Conservation (phyloP, 2,113 vertebrate species). For the Dermatemys mawii region DNA sequence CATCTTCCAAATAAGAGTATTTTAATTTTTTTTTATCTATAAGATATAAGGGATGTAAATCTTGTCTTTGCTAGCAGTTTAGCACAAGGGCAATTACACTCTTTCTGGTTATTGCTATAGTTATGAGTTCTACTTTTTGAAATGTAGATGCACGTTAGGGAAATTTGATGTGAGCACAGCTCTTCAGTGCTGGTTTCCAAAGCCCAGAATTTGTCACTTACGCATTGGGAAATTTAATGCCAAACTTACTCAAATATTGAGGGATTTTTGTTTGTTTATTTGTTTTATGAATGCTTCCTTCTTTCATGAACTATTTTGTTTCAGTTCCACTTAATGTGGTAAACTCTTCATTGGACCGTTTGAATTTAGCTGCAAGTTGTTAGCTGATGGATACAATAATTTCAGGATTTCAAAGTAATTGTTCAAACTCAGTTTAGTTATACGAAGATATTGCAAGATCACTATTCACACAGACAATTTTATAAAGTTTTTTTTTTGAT, state of each 20-base stretch:
- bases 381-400: no score
- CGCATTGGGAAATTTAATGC: not conserved
- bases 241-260: no score
- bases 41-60: not conserved
- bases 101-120: not conserved
- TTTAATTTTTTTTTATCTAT: not conserved
- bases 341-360: not conserved
- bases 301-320: not conserved
- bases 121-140: not conserved
- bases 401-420: no score
- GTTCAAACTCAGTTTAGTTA: not conserved
- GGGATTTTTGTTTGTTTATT: no score
- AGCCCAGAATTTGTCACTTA: not conserved
- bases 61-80: not conserved
- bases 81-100: not conserved
- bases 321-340: not conserved
- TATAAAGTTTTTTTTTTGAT: not conserved
- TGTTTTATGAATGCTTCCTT: not conserved
- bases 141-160: not conserved
- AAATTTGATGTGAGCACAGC: not conserved
- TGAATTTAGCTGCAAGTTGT: no score
- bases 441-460: not conserved
- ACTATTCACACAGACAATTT: not conserved
- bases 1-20: conserved; percentile 23
- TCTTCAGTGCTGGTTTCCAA: not conserved